A percentile compares a stretch with the other conserved stretches of the same genome.
Conservation (phyloP, 2,888 invertebrate genomes). For the Philopedon plagiatum region DNA sequence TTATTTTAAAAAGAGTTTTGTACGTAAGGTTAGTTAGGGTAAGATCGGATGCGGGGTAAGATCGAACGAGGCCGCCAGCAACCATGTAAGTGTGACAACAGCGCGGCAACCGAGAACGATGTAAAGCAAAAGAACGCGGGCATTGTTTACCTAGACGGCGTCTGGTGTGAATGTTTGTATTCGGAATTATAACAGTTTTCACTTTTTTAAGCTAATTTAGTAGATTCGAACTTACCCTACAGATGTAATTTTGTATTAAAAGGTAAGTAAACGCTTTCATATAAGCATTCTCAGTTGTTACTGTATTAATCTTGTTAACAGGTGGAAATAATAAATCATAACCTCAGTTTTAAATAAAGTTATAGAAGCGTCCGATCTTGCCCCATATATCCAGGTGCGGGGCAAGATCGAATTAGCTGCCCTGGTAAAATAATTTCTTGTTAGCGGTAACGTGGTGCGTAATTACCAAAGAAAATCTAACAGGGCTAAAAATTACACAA, state of each 20-base stretch:
- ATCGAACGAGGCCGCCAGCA: too few relatives aligned
- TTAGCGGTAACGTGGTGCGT: background rate
- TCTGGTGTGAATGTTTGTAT: background rate
- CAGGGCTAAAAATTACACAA: conserved; percentile 2
- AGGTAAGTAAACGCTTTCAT: conserved; percentile 8
- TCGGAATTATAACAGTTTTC: background rate
- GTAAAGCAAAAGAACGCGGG: too few relatives aligned
- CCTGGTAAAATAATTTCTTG: background rate
- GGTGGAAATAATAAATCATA: conserved; percentile 11
- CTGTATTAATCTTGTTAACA: background rate
- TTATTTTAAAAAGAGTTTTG: too few relatives aligned
- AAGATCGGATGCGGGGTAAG: too few relatives aligned
- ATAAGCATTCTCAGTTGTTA: conserved; percentile 8
- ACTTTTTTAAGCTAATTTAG: conserved; percentile 4
- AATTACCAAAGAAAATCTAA: conserved; percentile 18
- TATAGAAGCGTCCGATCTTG: conserved; percentile 13
- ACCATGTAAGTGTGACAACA: too few relatives aligned
- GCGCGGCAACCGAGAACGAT: too few relatives aligned
- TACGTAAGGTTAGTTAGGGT: too few relatives aligned
- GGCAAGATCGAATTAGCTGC: background rate
- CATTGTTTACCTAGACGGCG: too few relatives aligned
- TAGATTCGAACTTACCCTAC: conserved; percentile 23
- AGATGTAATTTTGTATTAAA: background rate
- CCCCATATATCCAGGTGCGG: conserved; percentile 2
- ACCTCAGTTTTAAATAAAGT: conserved; percentile 7